phyloP scores from a whole-genome alignment of 2,888 invertebrate species.

The Nymphalis polychloros region DNA sequence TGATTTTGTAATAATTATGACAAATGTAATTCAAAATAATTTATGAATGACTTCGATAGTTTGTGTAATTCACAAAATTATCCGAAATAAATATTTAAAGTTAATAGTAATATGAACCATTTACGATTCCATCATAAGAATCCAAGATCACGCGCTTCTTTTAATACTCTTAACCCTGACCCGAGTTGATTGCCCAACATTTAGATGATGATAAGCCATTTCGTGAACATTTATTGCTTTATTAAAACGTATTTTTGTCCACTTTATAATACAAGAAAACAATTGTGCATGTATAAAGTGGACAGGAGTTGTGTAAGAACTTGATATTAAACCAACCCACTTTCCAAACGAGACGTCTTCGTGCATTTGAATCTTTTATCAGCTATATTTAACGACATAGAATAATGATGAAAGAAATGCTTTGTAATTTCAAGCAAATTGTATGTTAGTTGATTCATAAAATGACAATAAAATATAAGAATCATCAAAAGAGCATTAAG shows the following conservation, averaged over 20 bases:
- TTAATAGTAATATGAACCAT: slow-evolving; percentile 7
- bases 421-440: slow-evolving; percentile 60
- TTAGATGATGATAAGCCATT: slow-evolving; percentile 38
- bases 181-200: slow-evolving; percentile 33
- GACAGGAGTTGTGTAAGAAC: slow-evolving; percentile 25
- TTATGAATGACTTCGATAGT: slow-evolving; percentile 14
- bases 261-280: slow-evolving; percentile 13
- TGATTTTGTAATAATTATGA: slow-evolving; percentile 23
- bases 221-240: slow-evolving; percentile 30
- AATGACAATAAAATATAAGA: slow-evolving; percentile 56
- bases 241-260: slow-evolving; percentile 20
- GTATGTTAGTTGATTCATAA: slow-evolving; percentile 51
- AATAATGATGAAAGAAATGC: slow-evolving; percentile 61
- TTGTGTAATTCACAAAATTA: slow-evolving; percentile 9
- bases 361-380: slow-evolving; percentile 21
- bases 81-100: slow-evolving; percentile 1
- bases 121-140: slow-evolving; percentile 24
- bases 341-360: slow-evolving; percentile 38
- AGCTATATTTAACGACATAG: slow-evolving; percentile 40
- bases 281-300: slow-evolving; percentile 24
- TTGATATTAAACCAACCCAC: slow-evolving; percentile 32
- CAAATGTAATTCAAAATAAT: slow-evolving; percentile 22
- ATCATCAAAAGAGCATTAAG: slow-evolving; percentile 70
- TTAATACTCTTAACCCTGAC: slow-evolving; percentile 38
- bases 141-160: slow-evolving; percentile 35